Base-by-base conservation (phyloP, 2,797 vertebrate species). In the Mormyrops boulengeri region DNA sequence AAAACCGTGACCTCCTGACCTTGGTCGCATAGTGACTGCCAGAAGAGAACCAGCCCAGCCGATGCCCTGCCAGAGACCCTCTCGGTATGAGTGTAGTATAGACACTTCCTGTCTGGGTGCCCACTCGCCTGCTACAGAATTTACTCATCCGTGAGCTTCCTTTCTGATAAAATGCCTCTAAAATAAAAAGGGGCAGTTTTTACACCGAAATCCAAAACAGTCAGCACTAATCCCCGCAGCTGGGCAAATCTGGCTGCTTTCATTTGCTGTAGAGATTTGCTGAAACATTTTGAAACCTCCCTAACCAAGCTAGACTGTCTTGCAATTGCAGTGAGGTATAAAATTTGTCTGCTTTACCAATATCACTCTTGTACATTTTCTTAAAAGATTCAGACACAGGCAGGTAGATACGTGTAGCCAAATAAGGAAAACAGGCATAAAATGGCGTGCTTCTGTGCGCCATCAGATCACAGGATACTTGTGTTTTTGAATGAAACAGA, bases 1-100 rank as follows among this genome's bases (percentile, higher is more conserved):
- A 93, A 92, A 86, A 92, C 89, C 93, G 91, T 94, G 91, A 95
- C 96, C 95, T 94, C 94, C 94, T 96, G 95, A 96, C 95, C 94
- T 93, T 90, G 90, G 94, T 93, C 93, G 57, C 82, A 66, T 17
- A 2, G 52, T 84, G 85, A 89, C 77, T 88, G 90, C 90, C 88
- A 91, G 91, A 88, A 85, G 90, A 77, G 52, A 89, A 44, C 50
- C 49, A 14, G 60, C 6, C 69, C 69, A 55, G 90, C 38, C 44
- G 52, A 92, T 92, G 94, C 93, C 84, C 93, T 94, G 90, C 92
- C 92, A 91, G 90, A 90, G 91, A 90, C 69, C 92, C 91, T 94
- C 91, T 91, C 47, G n/a, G 90, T 92, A 92, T 93, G 94, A 94
- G 88, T 88, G 88, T 93, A 90, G 91, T 93, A 91, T 92, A 90